Conservation (phyloP, 2,888 invertebrate genomes). For the Chalcis sispes region DNA sequence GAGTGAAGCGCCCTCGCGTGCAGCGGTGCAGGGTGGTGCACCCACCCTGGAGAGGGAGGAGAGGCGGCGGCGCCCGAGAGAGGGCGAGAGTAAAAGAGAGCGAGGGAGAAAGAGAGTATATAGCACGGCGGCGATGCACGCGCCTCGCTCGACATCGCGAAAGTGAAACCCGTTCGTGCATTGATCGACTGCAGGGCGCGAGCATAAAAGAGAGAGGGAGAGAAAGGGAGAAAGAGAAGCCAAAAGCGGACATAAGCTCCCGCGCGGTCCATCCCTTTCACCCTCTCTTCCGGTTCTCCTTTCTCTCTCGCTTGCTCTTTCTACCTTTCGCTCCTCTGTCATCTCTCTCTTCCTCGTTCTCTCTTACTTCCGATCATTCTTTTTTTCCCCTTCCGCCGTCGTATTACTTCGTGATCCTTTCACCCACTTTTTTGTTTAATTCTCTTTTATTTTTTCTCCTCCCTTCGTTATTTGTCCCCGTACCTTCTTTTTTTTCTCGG, state of each 20-base stretch:
- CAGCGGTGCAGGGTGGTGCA: not conserved
- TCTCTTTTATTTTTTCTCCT: not conserved
- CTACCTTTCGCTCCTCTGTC: slow-evolving; percentile 66
- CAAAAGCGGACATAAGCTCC: slow-evolving; percentile 68
- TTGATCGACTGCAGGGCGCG: slow-evolving; percentile 75
- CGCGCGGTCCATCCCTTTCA: slow-evolving; percentile 64
- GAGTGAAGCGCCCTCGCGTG: not conserved
- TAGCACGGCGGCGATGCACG: slow-evolving; percentile 37
- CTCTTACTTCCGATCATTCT: slow-evolving; percentile 68
- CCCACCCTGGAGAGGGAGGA: no score
- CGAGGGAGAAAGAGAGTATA: slow-evolving; percentile 7
- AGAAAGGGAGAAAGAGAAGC: slow-evolving; percentile 66
- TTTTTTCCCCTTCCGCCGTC: slow-evolving; percentile 60
- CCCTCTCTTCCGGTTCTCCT: slow-evolving; percentile 75
- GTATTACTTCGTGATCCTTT: not conserved
- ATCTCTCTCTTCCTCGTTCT: slow-evolving; percentile 60
- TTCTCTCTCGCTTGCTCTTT: slow-evolving; percentile 76
- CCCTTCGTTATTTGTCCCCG: not conserved
- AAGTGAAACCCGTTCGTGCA: slow-evolving; percentile 76
- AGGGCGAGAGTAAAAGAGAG: slow-evolving; percentile 31
- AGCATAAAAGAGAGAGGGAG: slow-evolving; percentile 69
- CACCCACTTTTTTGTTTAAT: not conserved
- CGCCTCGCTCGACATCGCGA: slow-evolving; percentile 73
- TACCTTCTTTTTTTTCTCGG: not conserved
- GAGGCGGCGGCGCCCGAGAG: not conserved